A percentile compares a stretch with the other conserved stretches of the same genome.
These are phyloP conservation scores for Diarsia rubi DNA, from an alignment of 2,888 invertebrate species.

Conservation along the genomic window DNA sequence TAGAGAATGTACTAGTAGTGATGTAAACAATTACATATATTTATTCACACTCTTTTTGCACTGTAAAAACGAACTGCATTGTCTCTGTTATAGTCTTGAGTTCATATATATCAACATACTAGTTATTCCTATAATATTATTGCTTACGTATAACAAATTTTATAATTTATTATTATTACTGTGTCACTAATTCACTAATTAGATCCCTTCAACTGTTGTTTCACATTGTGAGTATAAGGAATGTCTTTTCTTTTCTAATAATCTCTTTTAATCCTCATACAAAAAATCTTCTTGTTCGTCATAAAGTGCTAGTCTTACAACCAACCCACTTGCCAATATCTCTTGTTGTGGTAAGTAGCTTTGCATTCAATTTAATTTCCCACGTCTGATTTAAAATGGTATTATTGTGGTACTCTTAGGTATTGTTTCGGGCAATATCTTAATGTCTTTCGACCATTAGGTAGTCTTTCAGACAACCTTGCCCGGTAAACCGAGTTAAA, in stretches of 20 bases:
- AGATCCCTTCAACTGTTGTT: conserved; percentile 1
- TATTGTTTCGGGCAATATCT: not conserved
- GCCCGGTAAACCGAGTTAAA: conserved; percentile 7
- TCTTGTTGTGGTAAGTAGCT: not conserved
- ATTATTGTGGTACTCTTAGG: not conserved
- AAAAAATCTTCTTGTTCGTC: not conserved
- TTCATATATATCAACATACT: conserved; percentile 7
- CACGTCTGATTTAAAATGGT: not conserved
- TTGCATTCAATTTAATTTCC: conserved; percentile 2
- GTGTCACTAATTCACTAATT: not conserved
- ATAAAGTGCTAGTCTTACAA: not conserved
- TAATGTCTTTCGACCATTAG: conserved; percentile 3
- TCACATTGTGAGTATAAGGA: not conserved
- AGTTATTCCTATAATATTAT: not conserved
- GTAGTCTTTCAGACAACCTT: conserved; percentile 31
- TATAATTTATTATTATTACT: not conserved
- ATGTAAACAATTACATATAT: not conserved
- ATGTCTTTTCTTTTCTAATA: not conserved
- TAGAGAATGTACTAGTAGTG: not conserved
- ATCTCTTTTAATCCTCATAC: not conserved
- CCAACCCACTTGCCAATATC: not conserved
- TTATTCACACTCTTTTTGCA: not conserved
- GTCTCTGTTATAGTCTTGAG: not conserved
- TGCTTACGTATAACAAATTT: conserved; percentile 11
- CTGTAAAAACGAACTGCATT: not conserved